Evolutionary conservation across 2,888 invertebrate species (phyloP), one percentile per base, ranked within the genome.

Genomic region (Drosophila austrosaltans): DNA sequence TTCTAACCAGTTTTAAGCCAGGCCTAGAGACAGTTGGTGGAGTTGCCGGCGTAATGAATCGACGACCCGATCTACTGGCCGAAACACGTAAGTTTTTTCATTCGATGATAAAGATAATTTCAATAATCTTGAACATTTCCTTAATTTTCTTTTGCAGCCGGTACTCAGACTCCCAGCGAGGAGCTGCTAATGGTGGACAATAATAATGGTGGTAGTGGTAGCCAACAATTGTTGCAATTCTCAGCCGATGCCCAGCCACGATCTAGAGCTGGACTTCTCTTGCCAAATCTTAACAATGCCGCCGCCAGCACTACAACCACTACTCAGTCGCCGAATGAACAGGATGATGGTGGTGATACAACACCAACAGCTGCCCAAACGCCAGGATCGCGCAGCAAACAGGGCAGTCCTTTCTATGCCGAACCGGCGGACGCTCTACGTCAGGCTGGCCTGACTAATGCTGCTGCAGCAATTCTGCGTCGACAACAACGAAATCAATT

Each of bases 371-470:
- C 90, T 8, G 91, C 86, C 20, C 86, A 88, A 53, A 83, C 83
- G 1, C 81, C 79, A 0, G 78, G 89, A 0, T 91, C 89, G 7
- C 89, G 92, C 48, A 93, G 93, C 72, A 96, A 96, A 78, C 95
- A 96, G 90, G 95, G 95, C 12, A 97, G 97, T 91, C 97, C 97
- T 1, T 97, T 97, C 89, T 97, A 97, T 90, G 97, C 97, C 2
- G 97, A 97, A 92, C 97, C 97, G 32, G 97, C 97, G 10, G 97
- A 97, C 93, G 95, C 97, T 30, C 93, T 97, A 66, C 94, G 95
- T 88, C 92, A 91, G 70, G 92, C 92, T 44, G 91, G 91, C 57
- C 67, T 91, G 10, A 85, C 80, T 57, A 88, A 60, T 25, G 83
- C 88, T 0, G 82, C 91, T 10, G 91, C 89, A 12, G 91, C 91